These are phyloP conservation scores for Arctocebus calabarensis DNA, from an alignment of 2,797 vertebrate genomes.

Conservation along the genomic window DNA sequence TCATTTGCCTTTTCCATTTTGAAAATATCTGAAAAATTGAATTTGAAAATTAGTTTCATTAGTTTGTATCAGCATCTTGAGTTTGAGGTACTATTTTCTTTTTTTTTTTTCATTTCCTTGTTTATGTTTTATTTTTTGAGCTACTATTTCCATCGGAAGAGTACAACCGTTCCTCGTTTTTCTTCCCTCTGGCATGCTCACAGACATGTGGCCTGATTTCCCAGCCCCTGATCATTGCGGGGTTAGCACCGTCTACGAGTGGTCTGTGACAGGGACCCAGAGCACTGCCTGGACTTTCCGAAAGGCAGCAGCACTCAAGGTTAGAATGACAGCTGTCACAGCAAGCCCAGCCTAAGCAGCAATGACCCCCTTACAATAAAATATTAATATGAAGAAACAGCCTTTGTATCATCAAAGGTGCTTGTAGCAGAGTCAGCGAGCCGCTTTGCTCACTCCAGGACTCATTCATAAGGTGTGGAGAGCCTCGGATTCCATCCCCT, in stretches of 20 bases:
- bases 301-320: constrained; percentile 3
- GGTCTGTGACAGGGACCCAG: not conserved
- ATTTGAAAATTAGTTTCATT: constrained; percentile 70
- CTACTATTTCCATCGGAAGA: constrained; percentile 63
- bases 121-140: not conserved
- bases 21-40: constrained; percentile 34
- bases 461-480: constrained; percentile 73
- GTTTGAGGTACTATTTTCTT: constrained; percentile 64
- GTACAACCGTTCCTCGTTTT: constrained; percentile 39
- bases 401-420: constrained; percentile 56
- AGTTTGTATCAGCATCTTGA: constrained; percentile 36
- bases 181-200: constrained; percentile 20
- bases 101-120: no score
- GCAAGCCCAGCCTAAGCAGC: constrained; percentile 55
- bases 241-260: not conserved
- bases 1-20: constrained; percentile 45
- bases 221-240: not conserved
- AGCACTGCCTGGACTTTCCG: not conserved
- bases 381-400: constrained; percentile 66
- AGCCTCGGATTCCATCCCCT: constrained; percentile 49
- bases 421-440: constrained; percentile 44
- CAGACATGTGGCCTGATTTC: constrained; percentile 2
- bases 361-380: constrained; percentile 56
- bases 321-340: constrained; percentile 37
- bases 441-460: constrained; percentile 38